Conservation (phyloP, 2,888 invertebrate genomes). For the Spisula subtruncata region DNA sequence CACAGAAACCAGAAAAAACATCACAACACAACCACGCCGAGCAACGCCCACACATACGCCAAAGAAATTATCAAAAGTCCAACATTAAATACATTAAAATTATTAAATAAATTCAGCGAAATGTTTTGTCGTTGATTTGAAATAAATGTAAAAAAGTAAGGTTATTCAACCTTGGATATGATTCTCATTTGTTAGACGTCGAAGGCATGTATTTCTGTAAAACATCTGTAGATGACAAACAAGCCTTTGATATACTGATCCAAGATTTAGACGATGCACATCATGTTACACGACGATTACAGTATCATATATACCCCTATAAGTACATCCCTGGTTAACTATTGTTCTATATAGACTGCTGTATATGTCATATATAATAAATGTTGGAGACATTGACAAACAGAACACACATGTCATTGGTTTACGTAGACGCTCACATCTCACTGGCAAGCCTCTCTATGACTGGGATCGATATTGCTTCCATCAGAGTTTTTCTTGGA, state of each 20-base stretch:
- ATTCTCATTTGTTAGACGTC: no score
- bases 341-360: constrained; percentile 38
- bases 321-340: not conserved
- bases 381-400: constrained; percentile 10
- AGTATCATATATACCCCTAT: not conserved
- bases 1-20: no score
- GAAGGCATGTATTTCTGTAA: not conserved
- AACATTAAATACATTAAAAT: no score
- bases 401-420: not conserved
- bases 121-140: no score
- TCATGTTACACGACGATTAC: not conserved
- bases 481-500: not conserved
- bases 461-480: not conserved
- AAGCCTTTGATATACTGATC: not conserved
- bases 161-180: no score
- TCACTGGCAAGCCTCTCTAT: not conserved
- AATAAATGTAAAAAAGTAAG: no score
- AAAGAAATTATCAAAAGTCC: no score
- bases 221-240: not conserved
- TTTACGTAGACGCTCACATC: not conserved
- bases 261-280: not conserved
- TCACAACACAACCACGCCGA: no score
- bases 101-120: no score
- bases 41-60: no score
- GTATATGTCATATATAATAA: constrained; percentile 32